Percentiles rank a stretch among this genome's conserved stretches.
phyloP scores from a whole-genome alignment of 2,113 vertebrate genomes.

The Varanus komodoensis region DNA sequence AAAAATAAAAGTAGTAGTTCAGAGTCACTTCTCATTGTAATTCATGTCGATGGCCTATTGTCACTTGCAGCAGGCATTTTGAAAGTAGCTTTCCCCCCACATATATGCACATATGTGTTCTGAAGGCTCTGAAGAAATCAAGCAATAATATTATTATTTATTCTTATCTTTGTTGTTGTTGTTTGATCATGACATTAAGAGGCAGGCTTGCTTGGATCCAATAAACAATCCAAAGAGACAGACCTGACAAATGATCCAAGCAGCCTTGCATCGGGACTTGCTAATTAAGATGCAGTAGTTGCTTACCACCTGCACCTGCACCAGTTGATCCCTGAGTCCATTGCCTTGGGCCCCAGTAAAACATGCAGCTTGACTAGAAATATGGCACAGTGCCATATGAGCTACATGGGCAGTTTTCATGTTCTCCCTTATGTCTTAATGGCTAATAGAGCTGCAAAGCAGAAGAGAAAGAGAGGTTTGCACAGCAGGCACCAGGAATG shows the following conservation, averaged over 20 bases:
- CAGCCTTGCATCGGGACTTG: not conserved
- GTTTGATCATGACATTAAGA: not conserved
- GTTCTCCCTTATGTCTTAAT: not conserved
- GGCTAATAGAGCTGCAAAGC: not conserved
- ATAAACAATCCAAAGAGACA: not conserved
- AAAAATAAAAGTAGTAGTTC: not conserved
- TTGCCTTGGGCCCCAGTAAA: not conserved
- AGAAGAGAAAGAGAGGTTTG: not conserved
- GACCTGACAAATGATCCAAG: not conserved
- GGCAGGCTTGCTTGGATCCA: not conserved
- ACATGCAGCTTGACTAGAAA: not conserved
- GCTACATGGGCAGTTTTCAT: not conserved
- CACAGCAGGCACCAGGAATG: not conserved
- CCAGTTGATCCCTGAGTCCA: not conserved
- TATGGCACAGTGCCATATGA: not conserved
- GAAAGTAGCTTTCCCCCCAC: not conserved
- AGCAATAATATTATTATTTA: not conserved
- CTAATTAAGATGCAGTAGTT: not conserved
- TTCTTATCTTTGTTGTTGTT: not conserved
- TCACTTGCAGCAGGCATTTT: not conserved
- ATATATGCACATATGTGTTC: not conserved
- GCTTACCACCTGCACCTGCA: not conserved
- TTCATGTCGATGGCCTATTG: not conserved
- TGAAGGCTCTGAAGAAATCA: not conserved
- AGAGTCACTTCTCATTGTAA: slow-evolving; percentile 20